A percentile compares a stretch with the other conserved stretches of the same genome.
Evolutionary conservation across 2,113 vertebrate genomes (phyloP).

Genomic region (Nymphicus hollandicus): DNA sequence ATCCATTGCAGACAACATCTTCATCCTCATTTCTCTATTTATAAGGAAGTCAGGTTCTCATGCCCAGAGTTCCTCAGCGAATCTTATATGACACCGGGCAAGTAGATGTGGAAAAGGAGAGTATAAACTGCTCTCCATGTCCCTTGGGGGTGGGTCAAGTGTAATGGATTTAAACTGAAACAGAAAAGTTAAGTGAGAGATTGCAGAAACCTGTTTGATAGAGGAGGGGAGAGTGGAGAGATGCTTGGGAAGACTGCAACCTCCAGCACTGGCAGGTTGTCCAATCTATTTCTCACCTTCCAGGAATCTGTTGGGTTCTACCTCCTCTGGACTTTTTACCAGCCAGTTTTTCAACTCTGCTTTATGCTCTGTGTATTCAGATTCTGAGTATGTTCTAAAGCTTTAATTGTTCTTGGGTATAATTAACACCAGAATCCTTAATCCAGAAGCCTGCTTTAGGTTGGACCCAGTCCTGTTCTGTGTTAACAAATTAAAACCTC

Average conservation of each 20-base stretch:
- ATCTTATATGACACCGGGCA: neutral
- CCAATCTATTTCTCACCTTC: neutral
- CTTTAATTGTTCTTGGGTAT: neutral
- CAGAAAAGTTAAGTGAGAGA: neutral
- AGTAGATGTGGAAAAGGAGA: neutral
- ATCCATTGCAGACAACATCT: neutral
- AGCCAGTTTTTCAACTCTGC: neutral
- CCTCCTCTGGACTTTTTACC: neutral
- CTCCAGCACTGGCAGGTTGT: neutral
- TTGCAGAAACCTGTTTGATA: neutral
- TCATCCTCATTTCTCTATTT: neutral
- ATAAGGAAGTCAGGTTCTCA: neutral
- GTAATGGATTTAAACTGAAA: neutral
- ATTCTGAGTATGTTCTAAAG: neutral
- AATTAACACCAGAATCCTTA: neutral
- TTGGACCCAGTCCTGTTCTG: neutral
- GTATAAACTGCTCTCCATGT: neutral
- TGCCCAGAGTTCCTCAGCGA: neutral
- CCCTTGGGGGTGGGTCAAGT: neutral
- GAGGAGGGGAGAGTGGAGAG: neutral
- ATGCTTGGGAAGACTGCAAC: neutral
- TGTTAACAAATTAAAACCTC: neutral
- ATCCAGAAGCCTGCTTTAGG: neutral
- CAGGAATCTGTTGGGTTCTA: neutral
- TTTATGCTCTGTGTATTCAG: neutral